Evolutionary conservation across 2,113 vertebrate genomes (phyloP).

Genomic region (Empidonax traillii): DNA sequence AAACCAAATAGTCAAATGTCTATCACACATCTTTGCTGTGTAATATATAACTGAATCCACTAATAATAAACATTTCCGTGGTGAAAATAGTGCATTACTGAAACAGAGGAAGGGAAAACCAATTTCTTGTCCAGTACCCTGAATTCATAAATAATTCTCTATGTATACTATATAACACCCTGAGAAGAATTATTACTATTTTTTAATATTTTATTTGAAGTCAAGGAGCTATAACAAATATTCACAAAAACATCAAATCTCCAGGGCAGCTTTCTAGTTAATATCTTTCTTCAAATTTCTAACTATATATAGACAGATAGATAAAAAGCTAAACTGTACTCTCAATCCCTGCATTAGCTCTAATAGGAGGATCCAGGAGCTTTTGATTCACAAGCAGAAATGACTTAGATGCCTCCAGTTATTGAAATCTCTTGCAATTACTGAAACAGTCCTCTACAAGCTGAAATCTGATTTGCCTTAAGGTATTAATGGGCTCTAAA

Average conservation of each 20-base stretch:
- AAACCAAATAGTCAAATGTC: neutral
- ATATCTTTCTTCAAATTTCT: neutral
- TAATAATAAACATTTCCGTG: neutral
- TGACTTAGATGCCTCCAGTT: constrained; percentile 20
- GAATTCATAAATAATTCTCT: neutral
- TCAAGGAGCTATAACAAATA: neutral
- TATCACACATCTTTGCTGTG: neutral
- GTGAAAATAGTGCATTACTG: neutral
- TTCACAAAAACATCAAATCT: neutral
- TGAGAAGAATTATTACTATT: neutral
- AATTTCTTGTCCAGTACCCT: neutral
- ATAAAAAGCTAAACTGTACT: neutral
- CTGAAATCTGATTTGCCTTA: constrained; percentile 53
- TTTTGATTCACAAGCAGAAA: neutral
- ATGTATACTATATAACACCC: neutral
- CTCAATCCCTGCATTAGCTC: neutral
- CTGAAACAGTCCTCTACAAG: neutral
- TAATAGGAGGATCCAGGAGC: neutral
- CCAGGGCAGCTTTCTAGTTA: neutral
- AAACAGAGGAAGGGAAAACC: neutral
- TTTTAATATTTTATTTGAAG: neutral
- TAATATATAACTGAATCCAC: neutral
- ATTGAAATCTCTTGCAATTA: neutral
- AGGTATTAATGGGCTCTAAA: constrained; percentile 35
- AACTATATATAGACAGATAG: neutral